phyloP scores from a whole-genome alignment of 2,888 invertebrate genomes.

The Andrena flavipes region DNA sequence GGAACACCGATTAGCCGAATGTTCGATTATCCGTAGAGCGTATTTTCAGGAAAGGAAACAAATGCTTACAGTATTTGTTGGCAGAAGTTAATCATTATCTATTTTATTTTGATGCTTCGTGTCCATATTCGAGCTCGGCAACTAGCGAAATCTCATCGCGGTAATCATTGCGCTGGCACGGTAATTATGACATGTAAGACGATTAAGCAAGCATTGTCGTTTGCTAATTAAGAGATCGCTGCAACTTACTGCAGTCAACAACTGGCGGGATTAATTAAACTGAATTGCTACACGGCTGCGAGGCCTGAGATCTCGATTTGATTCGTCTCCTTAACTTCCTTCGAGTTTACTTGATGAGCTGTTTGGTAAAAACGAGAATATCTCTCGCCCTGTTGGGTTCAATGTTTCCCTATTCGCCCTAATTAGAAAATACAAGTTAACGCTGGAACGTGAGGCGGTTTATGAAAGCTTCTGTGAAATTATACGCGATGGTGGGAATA shows the following conservation, averaged over 20 bases:
- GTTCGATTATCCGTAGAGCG: no score
- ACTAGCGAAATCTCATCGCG: conserved; percentile 71
- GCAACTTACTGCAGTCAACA: conserved; percentile 67
- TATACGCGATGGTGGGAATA: neutral
- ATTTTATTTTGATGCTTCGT: conserved; percentile 32
- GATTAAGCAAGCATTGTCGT: conserved; percentile 80
- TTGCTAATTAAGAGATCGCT: conserved; percentile 81
- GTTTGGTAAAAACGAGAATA: conserved; percentile 8
- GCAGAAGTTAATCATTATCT: conserved; percentile 9
- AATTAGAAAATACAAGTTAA: conserved; percentile 9
- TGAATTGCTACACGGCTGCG: conserved; percentile 74
- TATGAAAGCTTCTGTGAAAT: neutral
- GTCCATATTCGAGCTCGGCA: neutral
- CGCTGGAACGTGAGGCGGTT: neutral
- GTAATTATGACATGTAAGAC: conserved; percentile 82
- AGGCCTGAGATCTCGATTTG: conserved; percentile 68
- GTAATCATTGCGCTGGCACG: conserved; percentile 72
- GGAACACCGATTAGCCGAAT: no score
- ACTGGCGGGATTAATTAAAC: conserved; percentile 78
- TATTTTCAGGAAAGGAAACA: no score
- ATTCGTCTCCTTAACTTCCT: conserved; percentile 54
- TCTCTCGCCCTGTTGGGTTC: neutral
- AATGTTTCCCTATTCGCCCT: neutral
- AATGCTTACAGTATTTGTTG: neutral
- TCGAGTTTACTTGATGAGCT: neutral